Conservation (phyloP, 2,888 invertebrate species). For the Pegoplata infirma region DNA sequence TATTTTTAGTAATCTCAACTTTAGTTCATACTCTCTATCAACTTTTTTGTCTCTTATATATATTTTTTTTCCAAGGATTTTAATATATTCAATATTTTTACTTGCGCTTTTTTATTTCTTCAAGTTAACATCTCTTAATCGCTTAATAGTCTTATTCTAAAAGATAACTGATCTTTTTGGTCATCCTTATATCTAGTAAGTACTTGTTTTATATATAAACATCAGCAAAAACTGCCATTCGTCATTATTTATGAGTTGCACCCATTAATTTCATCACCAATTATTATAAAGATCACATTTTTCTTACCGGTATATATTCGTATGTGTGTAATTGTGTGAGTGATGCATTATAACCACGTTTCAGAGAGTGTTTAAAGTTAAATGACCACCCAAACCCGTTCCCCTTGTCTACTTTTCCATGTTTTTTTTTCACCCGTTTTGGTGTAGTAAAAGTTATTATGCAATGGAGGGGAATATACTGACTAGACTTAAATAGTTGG, state of each 20-base stretch:
- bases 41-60: too few species aligned
- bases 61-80: too few species aligned
- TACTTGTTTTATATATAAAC: conserved; percentile 41
- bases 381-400: conserved; percentile 44
- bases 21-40: too few species aligned
- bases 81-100: too few species aligned
- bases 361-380: conserved; percentile 32
- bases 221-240: conserved; percentile 62
- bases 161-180: conserved; percentile 54
- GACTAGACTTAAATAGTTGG: neutral
- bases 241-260: conserved; percentile 69
- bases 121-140: neutral
- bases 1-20: too few species aligned
- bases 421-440: too few species aligned
- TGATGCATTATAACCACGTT: conserved; percentile 26
- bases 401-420: conserved; percentile 8
- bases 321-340: neutral
- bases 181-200: conserved; percentile 29
- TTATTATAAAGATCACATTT: conserved; percentile 63
- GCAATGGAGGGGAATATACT: conserved; percentile 25
- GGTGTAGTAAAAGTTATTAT: conserved; percentile 34
- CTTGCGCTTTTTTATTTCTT: neutral
- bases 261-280: conserved; percentile 71
- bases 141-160: conserved; percentile 44
- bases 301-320: neutral